Evolutionary conservation across 2,797 vertebrate species (phyloP).

Genomic region (Podargus strigoides): DNA sequence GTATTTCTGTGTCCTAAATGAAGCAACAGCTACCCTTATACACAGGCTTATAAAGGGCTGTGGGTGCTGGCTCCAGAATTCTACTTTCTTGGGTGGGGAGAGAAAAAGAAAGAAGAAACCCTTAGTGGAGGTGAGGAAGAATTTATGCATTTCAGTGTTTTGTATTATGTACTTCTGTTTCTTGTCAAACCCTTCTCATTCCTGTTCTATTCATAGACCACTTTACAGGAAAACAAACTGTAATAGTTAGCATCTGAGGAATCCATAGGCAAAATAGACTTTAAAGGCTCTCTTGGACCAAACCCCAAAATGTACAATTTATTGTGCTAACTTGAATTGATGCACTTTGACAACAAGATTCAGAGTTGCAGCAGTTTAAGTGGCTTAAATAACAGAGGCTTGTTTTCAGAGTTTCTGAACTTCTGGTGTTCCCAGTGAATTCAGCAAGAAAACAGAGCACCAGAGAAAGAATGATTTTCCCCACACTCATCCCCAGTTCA

Average conservation of each 20-base stretch:
- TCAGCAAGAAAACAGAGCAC: neutral
- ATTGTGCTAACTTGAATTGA: neutral
- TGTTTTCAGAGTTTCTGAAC: neutral
- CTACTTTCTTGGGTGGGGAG: neutral
- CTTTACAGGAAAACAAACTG: neutral
- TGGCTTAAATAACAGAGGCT: neutral
- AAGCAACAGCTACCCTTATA: neutral
- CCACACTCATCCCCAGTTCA: neutral
- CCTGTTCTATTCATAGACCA: neutral
- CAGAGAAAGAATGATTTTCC: neutral
- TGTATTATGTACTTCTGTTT: neutral
- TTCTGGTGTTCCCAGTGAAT: neutral
- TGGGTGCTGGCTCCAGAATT: neutral
- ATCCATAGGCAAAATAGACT: neutral
- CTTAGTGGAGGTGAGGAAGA: neutral
- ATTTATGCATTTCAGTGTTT: neutral
- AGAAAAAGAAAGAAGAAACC: neutral
- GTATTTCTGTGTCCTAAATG: neutral
- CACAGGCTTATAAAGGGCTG: neutral
- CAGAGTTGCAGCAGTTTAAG: neutral
- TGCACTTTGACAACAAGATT: neutral
- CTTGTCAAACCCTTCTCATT: neutral
- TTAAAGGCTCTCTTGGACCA: neutral
- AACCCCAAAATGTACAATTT: neutral
- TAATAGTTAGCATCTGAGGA: slow-evolving; percentile 8